phyloP scores from a whole-genome alignment of 2,888 invertebrate species.

The Cheilosia vulpina region DNA sequence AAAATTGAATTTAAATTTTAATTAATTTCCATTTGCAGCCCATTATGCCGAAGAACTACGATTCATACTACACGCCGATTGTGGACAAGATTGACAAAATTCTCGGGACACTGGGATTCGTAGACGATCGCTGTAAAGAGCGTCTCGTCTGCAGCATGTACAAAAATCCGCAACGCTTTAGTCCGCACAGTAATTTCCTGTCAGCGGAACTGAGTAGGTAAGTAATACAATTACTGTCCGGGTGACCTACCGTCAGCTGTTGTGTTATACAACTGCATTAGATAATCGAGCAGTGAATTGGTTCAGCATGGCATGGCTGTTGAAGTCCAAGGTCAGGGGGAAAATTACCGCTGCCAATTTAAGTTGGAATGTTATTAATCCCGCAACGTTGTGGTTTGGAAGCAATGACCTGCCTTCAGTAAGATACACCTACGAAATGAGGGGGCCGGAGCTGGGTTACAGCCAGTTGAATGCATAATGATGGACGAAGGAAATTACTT shows the following conservation, averaged over 20 bases:
- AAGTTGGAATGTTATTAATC: neutral
- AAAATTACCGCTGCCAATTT: slow-evolving; percentile 2
- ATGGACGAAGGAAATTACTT: neutral
- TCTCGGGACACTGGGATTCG: slow-evolving; percentile 88
- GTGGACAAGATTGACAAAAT: slow-evolving; percentile 91
- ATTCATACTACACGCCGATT: slow-evolving; percentile 91
- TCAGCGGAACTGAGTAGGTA: slow-evolving; percentile 95
- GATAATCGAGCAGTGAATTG: slow-evolving; percentile 28
- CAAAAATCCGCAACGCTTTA: slow-evolving; percentile 91
- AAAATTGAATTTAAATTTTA: neutral
- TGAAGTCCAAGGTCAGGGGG: slow-evolving; percentile 51
- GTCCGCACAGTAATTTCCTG: slow-evolving; percentile 93
- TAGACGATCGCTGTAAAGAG: slow-evolving; percentile 90
- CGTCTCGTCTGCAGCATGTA: slow-evolving; percentile 93
- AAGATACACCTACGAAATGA: neutral
- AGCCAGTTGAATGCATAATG: neutral
- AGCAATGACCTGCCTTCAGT: neutral
- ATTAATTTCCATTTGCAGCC: slow-evolving; percentile 77
- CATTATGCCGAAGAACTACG: slow-evolving; percentile 83
- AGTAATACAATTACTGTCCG: slow-evolving; percentile 80
- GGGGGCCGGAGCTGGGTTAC: neutral
- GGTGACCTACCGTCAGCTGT: slow-evolving; percentile 45
- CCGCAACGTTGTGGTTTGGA: neutral
- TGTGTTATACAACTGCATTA: slow-evolving; percentile 33
- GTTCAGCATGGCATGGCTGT: neutral